Conservation (phyloP, 2,888 invertebrate species). For the Seira musarum region DNA sequence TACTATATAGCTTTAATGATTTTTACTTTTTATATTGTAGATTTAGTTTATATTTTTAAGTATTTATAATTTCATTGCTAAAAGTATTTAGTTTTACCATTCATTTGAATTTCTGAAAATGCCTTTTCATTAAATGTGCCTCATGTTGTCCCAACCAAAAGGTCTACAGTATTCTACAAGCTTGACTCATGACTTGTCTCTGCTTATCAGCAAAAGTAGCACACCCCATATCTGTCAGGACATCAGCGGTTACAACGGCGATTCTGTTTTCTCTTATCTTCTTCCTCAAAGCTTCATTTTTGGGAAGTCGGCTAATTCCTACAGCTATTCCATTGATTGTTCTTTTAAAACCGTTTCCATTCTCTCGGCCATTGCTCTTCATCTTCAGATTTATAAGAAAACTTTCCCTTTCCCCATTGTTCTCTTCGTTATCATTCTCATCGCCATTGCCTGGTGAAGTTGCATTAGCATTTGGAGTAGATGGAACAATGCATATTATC, state of each 20-base stretch:
- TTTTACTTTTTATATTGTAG: too few species aligned
- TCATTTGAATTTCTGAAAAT: background rate
- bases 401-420: slow-evolving; percentile 26
- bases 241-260: slow-evolving; percentile 67
- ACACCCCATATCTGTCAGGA: slow-evolving; percentile 68
- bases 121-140: background rate
- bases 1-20: background rate
- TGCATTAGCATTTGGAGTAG: background rate
- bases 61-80: background rate
- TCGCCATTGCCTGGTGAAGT: background rate
- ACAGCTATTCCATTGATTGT: slow-evolving; percentile 53
- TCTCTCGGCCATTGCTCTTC: slow-evolving; percentile 23
- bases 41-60: background rate
- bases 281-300: slow-evolving; percentile 51
- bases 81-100: background rate
- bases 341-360: slow-evolving; percentile 27
- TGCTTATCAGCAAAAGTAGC: slow-evolving; percentile 66
- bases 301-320: slow-evolving; percentile 46
- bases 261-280: slow-evolving; percentile 66
- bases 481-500: slow-evolving; percentile 39
- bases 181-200: slow-evolving; percentile 66
- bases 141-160: background rate
- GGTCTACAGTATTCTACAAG: slow-evolving; percentile 60
- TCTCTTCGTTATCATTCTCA: background rate
- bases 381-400: slow-evolving; percentile 38